Base-by-base conservation (phyloP, 2,113 vertebrate genomes). In the Dasyurus viverrinus region DNA sequence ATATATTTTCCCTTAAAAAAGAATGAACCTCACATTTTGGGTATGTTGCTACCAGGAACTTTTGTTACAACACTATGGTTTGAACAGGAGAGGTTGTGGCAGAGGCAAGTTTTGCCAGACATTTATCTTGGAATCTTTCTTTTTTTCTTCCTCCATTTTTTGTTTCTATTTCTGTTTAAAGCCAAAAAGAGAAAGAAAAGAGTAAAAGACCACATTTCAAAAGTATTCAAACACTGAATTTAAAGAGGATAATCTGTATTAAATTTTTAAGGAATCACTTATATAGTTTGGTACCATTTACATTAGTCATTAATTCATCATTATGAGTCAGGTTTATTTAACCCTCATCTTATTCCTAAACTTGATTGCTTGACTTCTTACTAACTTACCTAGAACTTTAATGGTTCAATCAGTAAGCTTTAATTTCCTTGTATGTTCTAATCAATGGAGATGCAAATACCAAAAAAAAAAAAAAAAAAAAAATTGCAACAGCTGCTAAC, bases 101-200 rank as follows among this genome's bases (percentile, higher is more conserved):
- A 50, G 2, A 89, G 95, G 36, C 42, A 57, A 10, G 0, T 60
- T 4, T 55, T 91, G 68, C 93, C 36, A 90, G 22, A 53, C 27
- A 8, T 68, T 26, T 36, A 27, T 30, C 10, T 60, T 7, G 53
- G 54, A 55, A 57, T 89, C 47, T 54, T 10, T 60, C 55, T 27
- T 55, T 9, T 84, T 97, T 94, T 89, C 54, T 47, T 84, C n/a
- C 23, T 93, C 42, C 23, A 6, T 92, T 84, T 50, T 95, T 95
- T n/a, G 36, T 68, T 94, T 93, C 48, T 93, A 22, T 76, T 94
- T 94, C 42, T 90, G 48, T 76, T 91, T 89, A n/a, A 24, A 54
- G 14, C n/a, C n/a, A n/a, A n/a, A n/a, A n/a, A n/a, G n/a, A n/a
- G 91, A 93, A 57, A 91, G n/a, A 76, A 76, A 76, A 30, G 30